Conservation (phyloP, 2,113 vertebrate species). For the Rhea pennata region DNA sequence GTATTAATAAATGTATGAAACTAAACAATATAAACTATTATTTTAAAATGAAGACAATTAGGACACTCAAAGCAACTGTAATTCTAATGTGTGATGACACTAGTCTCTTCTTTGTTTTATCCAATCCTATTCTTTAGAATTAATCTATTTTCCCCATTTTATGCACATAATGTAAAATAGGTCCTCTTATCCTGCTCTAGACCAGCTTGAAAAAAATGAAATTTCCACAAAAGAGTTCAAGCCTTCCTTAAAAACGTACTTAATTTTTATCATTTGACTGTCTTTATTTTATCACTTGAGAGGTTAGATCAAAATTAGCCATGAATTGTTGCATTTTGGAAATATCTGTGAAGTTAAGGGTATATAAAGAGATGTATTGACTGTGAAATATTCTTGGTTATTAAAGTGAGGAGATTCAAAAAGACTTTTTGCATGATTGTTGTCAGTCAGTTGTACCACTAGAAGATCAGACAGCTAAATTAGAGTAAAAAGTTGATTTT, state of each 20-base stretch:
- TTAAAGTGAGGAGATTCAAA: slow-evolving; percentile 10
- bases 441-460: slow-evolving; percentile 47
- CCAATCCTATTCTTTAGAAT: not conserved
- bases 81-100: not conserved
- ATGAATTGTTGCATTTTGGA: slow-evolving; percentile 48
- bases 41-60: not conserved
- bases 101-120: not conserved
- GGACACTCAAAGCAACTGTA: not conserved
- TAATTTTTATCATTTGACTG: slow-evolving; percentile 49
- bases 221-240: slow-evolving; percentile 26
- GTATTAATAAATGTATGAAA: not conserved
- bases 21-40: not conserved
- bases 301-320: slow-evolving; percentile 53
- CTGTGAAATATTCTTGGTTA: slow-evolving; percentile 31
- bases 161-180: not conserved
- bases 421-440: not conserved
- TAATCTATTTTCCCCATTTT: not conserved
- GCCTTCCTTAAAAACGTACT: not conserved
- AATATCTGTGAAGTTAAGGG: slow-evolving; percentile 36
- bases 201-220: not conserved
- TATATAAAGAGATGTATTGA: slow-evolving; percentile 38
- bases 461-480: slow-evolving; percentile 55
- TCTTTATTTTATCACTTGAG: slow-evolving; percentile 33
- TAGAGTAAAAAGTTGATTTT: slow-evolving; percentile 58
- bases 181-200: not conserved